phyloP scores from a whole-genome alignment of 1,140 invertebrate genomes.

The Microplitis demolitor region DNA sequence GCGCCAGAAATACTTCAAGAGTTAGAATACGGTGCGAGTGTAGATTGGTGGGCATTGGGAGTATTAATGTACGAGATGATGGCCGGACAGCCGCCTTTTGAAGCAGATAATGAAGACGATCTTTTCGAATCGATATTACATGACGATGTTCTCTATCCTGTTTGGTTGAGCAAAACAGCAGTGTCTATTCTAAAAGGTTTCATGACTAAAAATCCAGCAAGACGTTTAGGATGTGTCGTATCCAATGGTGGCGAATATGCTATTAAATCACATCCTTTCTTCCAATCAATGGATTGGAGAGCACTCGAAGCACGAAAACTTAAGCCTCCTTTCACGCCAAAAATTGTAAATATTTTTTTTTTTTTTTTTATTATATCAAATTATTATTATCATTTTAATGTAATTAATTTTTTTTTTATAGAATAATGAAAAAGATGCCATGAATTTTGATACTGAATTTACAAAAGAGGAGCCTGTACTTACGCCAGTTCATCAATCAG shows the following conservation, averaged over 20 bases:
- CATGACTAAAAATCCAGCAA: conserved; percentile 97
- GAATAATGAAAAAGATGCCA: conserved; percentile 96
- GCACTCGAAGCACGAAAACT: conserved; percentile 88
- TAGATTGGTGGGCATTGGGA: conserved; percentile 99
- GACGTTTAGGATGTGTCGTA: conserved; percentile 87
- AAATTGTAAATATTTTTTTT: conserved; percentile 80
- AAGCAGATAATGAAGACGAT: conserved; percentile 99
- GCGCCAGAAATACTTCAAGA: conserved; percentile 97
- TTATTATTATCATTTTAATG: not conserved
- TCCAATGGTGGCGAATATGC: conserved; percentile 80
- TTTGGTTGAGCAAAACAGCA: conserved; percentile 95
- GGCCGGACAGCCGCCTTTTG: conserved; percentile 98
- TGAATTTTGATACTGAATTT: conserved; percentile 99
- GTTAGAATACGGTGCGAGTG: conserved; percentile 94
- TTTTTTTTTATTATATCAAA: conserved; percentile 7
- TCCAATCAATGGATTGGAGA: conserved; percentile 94
- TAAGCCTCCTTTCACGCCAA: conserved; percentile 96
- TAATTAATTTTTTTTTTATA: conserved; percentile 51
- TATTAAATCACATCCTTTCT: conserved; percentile 93
- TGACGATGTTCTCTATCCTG: conserved; percentile 98
- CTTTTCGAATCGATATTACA: conserved; percentile 98
- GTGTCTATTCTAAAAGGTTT: conserved; percentile 98
- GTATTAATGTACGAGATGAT: conserved; percentile 99
- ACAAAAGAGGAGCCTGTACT: conserved; percentile 97
- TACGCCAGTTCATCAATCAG: conserved; percentile 90